Base-by-base conservation (phyloP, 1,140 invertebrate genomes). In the Drosophila sucinea region DNA sequence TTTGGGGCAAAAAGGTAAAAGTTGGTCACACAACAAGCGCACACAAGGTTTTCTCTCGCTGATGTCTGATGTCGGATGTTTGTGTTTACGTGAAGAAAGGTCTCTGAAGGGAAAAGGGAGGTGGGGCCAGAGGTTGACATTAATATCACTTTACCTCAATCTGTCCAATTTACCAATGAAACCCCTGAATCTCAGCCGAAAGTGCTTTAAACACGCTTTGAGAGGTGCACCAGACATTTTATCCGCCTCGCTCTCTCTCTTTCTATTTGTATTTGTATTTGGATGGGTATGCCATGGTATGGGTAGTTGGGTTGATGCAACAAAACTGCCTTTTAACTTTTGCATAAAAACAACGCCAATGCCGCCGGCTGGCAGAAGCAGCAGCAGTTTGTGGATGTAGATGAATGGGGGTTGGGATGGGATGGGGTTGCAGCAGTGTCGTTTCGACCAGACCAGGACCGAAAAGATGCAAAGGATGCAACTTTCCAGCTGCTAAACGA, bases 91-190 rank as follows among this genome's bases (percentile, higher is more conserved):
- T 51, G 23, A 23, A 25, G 11, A 27, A 51, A 51, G 7, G 23
- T 11, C 2, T 11, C 17, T 60, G 17, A 17, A 17, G 17, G 6
- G 33, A 5, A 33, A 5, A 2, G 33, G 6, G 33, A 7, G 33
- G 1, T 10, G 11, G 38, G 35, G 3, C 3, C 61, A 60, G 51
- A 58, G 60, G 73, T 68, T 71, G 67, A 77, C 70, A 84, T 89
- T 75, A 78, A 89, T 89, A 87, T 84, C 84, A 89, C 84, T 89
- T 89, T 75, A 79, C 68, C 77, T 72, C 81, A 84, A 84, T 89
- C 84, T 89, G 84, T 89, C 77, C 84, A 89, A 89, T 89, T 89
- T 89, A 76, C 84, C 84, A 89, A 89, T 89, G 89, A 89, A 89
- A 78, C 73, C 78, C 65, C 67, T 73, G 66, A 84, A 89, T 77